Percentiles rank a stretch among this genome's conserved stretches.
Evolutionary conservation across 2,888 invertebrate genomes (phyloP).

Genomic region (Pristionchus mayeri): DNA sequence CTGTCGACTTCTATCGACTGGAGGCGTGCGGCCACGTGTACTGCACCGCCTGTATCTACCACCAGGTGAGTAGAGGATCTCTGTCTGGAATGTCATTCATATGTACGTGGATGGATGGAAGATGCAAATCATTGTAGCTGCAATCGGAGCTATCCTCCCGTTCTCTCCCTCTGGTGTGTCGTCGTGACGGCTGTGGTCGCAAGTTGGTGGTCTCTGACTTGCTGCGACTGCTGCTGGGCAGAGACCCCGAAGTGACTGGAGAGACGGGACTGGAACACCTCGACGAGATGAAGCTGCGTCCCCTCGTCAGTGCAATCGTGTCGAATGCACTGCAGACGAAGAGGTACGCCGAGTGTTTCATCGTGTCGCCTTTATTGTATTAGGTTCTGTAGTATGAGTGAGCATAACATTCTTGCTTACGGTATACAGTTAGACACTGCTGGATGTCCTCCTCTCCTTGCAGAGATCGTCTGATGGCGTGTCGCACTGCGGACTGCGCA

Average conservation of each 20-base stretch:
- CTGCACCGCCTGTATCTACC: slow-evolving; percentile 29
- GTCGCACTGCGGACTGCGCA: slow-evolving; percentile 16
- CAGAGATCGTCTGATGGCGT: slow-evolving; percentile 14
- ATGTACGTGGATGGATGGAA: no score
- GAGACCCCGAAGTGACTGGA: background rate
- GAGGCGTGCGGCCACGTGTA: slow-evolving; percentile 47
- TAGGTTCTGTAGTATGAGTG: no score
- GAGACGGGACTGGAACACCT: background rate
- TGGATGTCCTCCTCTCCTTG: background rate
- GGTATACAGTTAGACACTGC: no score
- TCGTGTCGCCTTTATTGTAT: no score
- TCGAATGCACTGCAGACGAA: slow-evolving; percentile 4
- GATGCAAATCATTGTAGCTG: background rate
- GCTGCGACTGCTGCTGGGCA: background rate
- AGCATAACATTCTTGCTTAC: no score
- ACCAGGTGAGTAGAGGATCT: no score
- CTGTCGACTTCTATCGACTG: slow-evolving; percentile 44
- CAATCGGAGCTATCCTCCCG: background rate
- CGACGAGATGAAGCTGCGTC: slow-evolving; percentile 22
- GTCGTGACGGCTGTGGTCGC: background rate
- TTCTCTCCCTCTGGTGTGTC: slow-evolving; percentile 7
- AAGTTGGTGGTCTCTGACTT: background rate
- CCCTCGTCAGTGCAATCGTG: slow-evolving; percentile 14
- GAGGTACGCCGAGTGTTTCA: no score
- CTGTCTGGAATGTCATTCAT: no score